Evolutionary conservation across 2,888 invertebrate genomes (phyloP), one percentile per base, ranked within the genome.

Genomic region (Margaritifera margaritifera): DNA sequence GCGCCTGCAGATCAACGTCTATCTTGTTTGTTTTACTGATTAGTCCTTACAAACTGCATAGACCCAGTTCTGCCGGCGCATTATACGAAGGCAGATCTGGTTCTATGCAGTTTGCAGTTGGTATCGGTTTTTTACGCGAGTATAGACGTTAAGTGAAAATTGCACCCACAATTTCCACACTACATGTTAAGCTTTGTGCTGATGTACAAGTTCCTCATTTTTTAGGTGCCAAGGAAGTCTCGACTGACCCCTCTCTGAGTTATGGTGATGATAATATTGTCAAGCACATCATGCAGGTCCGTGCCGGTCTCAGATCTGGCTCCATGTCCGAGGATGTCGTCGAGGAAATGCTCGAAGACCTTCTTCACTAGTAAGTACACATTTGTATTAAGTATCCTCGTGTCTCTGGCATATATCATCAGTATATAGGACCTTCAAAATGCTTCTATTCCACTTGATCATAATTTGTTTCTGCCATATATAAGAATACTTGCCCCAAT

Each of bases 241-340:
- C 74, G 20, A 57, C 63, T 25, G 71, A 74, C 66, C 65, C 69
- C 4, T 53, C 31, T 27, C 55, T 71, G 24, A 68, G 68, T 18
- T 54, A 64, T 6, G 52, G 69, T 54, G 59, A 64, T 51, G 77
- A 74, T 53, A 42, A 64, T 22, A 59, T 77, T 59, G 74, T 66
- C 68, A 65, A 77, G 50, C 73, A 74, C 62, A 77, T 77, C 69
- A 77, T 77, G 77, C 72, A 72, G 22, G 74, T 77, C 25, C 67
- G 77, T 31, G 60, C 69, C 25, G 72, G 70, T 11, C 74, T 77
- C 52, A 66, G 63, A 60, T 70, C 69, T 54, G 77, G 77, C 2
- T 74, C 72, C 62, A 74, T 77, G 72, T 66, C 72, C 19, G 77
- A 77, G 64, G 77, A 77, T n/a, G 68, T 70, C 31, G 68, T 74